Evolutionary conservation across 1,140 invertebrate genomes (phyloP).

Genomic region (Drosophila parvula): DNA sequence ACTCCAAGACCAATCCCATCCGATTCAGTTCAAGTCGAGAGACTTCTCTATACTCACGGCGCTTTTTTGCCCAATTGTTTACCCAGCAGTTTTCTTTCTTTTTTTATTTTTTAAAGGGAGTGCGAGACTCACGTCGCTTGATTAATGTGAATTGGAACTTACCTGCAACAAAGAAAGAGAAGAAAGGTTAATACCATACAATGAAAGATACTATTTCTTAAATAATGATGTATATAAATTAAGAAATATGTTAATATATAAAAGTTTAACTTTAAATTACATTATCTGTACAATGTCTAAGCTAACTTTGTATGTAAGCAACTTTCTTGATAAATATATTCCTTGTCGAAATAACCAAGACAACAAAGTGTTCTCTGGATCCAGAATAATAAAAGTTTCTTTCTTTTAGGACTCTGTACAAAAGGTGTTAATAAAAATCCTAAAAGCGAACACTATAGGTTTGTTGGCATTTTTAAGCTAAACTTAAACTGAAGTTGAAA

Average conservation of each 20-base stretch:
- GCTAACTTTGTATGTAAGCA: too few species aligned
- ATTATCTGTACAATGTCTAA: too few species aligned
- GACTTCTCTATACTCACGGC: constrained; percentile 21
- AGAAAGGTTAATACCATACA: constrained; percentile 38
- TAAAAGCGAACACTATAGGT: too few species aligned
- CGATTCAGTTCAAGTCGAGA: constrained; percentile 6
- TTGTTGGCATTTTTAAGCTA: too few species aligned
- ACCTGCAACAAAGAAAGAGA: constrained; percentile 51
- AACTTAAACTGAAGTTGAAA: too few species aligned
- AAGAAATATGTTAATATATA: neutral
- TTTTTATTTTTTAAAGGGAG: neutral
- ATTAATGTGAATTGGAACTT: constrained; percentile 64
- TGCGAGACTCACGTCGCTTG: constrained; percentile 58
- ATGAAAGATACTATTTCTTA: neutral
- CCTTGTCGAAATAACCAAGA: too few species aligned
- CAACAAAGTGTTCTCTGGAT: too few species aligned
- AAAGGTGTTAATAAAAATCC: too few species aligned
- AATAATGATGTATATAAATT: neutral
- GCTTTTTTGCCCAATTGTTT: constrained; percentile 38
- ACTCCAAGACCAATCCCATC: constrained; percentile 6
- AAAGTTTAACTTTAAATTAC: neutral
- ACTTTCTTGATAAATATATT: neutral
- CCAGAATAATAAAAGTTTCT: neutral
- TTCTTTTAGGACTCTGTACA: too few species aligned
- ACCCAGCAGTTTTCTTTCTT: constrained; percentile 9